Evolutionary conservation across 1,140 invertebrate species (phyloP), one percentile per base, ranked within the genome.

Genomic region (Heliconius hermathena): DNA sequence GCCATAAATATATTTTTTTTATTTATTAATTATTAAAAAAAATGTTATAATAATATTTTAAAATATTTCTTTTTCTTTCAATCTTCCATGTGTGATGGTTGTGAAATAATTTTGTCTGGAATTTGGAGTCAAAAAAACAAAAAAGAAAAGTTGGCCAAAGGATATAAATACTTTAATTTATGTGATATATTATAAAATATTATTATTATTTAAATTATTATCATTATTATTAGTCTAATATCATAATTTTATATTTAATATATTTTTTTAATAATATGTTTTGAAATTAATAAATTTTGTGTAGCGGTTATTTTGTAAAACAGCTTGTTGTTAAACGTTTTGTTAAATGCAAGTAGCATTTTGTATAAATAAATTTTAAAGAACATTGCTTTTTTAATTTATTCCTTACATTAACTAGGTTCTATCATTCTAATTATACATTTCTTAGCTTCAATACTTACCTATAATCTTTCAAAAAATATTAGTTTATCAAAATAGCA

Each of bases 341-440:
- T 89, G 87, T 90, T 91, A 83, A 89, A 79, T 88, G 81, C 80
- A 84, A 85, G 86, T 93, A 92, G 91, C 84, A 91, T 91, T 91
- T 91, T 86, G 88, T 86, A 93, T 92, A 87, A 93, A 92, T 91
- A 93, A 92, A 92, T 89, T 91, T 76, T 90, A 90, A 88, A 90
- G 85, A 87, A 85, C 71, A 82, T 71, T 22, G 57, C 73, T 73
- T 74, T 82, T 90, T 85, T 85, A 83, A 82, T 76, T 82, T 66
- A 26, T 22, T 73, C 20, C 72, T n/a, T n/a, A 4, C 4, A 46
- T 16, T 1, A 1, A 41, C 41, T 4, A 3, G 3, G 11, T 0
- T 41, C 0, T 11, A n/a, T 13, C 41, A 41, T 11, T 3, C 11
- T 13, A 13, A 13, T 41, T 41, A 9, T 41, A 13, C 13, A 41